A percentile compares a stretch with the other conserved stretches of the same genome.
phyloP scores from a whole-genome alignment of 1,140 invertebrate species.

The Caenorhabditis remanei region DNA sequence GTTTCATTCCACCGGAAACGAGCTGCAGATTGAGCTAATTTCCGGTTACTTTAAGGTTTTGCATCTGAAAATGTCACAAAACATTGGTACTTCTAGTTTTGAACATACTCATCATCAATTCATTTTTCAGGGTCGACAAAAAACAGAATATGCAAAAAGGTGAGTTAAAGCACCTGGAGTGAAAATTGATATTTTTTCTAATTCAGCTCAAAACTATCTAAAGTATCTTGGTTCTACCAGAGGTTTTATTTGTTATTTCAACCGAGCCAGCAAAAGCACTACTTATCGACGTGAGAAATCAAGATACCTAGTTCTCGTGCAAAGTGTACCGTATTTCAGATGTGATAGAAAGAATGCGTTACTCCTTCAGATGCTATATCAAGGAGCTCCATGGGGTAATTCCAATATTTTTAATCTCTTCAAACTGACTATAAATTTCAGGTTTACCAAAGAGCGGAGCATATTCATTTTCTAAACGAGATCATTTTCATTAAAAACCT shows the following conservation, averaged over 20 bases:
- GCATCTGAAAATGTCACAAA: too few relatives aligned
- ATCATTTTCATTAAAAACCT: constrained; percentile 5
- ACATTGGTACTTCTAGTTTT: too few relatives aligned
- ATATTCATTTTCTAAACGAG: constrained; percentile 21
- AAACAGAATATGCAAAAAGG: background rate
- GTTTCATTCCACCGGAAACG: too few relatives aligned
- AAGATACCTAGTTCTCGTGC: too few relatives aligned
- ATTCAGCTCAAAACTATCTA: background rate
- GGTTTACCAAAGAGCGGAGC: background rate
- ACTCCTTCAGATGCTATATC: background rate
- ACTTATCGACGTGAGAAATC: background rate
- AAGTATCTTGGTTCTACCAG: background rate
- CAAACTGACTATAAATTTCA: background rate
- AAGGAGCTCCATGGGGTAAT: background rate
- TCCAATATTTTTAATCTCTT: background rate
- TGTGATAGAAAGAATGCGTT: background rate
- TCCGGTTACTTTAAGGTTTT: too few relatives aligned
- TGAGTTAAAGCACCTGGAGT: background rate
- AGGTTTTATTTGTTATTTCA: background rate
- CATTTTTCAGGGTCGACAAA: constrained; percentile 27
- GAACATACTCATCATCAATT: too few relatives aligned
- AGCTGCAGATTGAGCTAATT: too few relatives aligned
- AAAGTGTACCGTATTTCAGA: background rate
- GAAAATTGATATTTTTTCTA: background rate
- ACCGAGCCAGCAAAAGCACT: background rate